A percentile compares a stretch with the other conserved stretches of the same genome.
Conservation (phyloP, 2,888 invertebrate species). For the Heliconius sara region DNA sequence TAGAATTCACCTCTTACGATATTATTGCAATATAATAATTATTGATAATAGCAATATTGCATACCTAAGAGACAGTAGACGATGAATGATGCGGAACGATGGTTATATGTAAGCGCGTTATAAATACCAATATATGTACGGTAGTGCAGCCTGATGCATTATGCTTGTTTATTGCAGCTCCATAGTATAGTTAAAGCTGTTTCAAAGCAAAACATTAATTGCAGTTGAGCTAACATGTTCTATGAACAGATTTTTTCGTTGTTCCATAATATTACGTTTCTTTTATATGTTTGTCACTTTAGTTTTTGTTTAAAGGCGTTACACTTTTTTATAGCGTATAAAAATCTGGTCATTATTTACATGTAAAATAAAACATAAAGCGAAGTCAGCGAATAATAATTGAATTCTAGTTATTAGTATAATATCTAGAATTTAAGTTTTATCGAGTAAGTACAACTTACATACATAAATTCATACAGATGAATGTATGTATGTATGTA, state of each 20-base stretch:
- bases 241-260: too few relatives aligned
- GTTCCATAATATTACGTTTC: too few relatives aligned
- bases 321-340: too few relatives aligned
- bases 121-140: constrained; percentile 7
- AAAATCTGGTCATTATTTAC: too few relatives aligned
- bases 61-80: background rate
- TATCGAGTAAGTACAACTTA: background rate
- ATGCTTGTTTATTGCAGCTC: background rate
- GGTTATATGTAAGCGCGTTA: constrained; percentile 7
- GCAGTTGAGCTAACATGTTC: background rate
- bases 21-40: background rate
- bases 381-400: too few relatives aligned
- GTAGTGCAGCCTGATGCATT: background rate
- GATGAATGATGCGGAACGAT: constrained; percentile 15
- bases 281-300: too few relatives aligned
- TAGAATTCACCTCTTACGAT: background rate
- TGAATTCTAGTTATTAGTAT: too few relatives aligned
- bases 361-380: too few relatives aligned
- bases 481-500: too few relatives aligned
- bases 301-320: too few relatives aligned
- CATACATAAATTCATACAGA: too few relatives aligned
- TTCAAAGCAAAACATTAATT: constrained; percentile 1
- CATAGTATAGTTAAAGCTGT: background rate
- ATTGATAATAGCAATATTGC: constrained; percentile 7
- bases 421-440: background rate